phyloP scores from a whole-genome alignment of 2,888 invertebrate genomes.

The Drosophila pegasa region DNA sequence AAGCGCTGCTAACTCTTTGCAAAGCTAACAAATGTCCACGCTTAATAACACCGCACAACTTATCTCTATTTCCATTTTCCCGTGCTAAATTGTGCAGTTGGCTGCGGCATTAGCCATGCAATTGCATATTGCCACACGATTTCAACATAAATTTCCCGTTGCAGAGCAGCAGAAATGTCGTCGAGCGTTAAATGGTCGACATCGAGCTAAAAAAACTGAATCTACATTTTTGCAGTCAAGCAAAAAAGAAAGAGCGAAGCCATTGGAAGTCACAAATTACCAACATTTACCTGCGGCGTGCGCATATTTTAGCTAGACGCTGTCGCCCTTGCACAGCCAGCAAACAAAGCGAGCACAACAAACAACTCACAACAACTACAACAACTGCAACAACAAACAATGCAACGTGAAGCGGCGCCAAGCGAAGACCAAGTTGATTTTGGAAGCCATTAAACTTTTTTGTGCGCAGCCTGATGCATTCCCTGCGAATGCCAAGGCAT shows the following conservation, averaged over 20 bases:
- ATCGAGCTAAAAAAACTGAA: conserved; percentile 29
- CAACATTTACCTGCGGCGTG: conserved; percentile 67
- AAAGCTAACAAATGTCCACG: conserved; percentile 7
- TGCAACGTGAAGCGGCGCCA: conserved; percentile 23
- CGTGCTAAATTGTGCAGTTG: conserved; percentile 50
- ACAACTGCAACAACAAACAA: conserved; percentile 7
- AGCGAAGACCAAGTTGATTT: conserved; percentile 60
- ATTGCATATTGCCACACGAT: conserved; percentile 57
- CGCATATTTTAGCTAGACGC: conserved; percentile 63
- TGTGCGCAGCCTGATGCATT: conserved; percentile 47
- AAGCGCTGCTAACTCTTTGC: not conserved
- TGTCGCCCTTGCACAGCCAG: conserved; percentile 40
- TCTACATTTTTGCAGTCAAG: conserved; percentile 31
- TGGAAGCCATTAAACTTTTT: conserved; percentile 74
- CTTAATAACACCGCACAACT: conserved; percentile 26
- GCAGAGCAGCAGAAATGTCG: conserved; percentile 23
- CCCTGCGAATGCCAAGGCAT: conserved; percentile 39
- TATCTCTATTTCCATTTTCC: conserved; percentile 49
- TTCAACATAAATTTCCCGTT: conserved; percentile 49
- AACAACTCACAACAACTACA: not conserved
- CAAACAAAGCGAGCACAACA: conserved; percentile 9
- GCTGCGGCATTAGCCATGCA: conserved; percentile 46
- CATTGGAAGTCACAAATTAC: conserved; percentile 70
- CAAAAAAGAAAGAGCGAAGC: conserved; percentile 26
- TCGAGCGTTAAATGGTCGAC: conserved; percentile 57